These are phyloP conservation scores for Epirrhoe tristata DNA, from an alignment of 2,888 invertebrate genomes.

Conservation along the genomic window DNA sequence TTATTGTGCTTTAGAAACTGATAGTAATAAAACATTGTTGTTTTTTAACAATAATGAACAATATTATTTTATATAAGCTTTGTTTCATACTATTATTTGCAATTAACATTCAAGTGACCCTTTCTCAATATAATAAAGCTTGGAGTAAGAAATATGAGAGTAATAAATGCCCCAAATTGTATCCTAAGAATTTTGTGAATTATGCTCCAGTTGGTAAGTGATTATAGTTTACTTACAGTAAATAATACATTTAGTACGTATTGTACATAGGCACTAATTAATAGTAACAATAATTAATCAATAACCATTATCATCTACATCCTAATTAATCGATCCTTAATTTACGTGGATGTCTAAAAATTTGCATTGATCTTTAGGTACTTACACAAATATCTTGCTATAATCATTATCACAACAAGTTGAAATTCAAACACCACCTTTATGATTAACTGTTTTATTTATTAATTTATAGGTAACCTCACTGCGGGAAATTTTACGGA, in stretches of 20 bases:
- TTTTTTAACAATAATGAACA: slow-evolving; percentile 47
- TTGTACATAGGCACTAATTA: neutral
- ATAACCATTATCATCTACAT: neutral
- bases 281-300: neutral
- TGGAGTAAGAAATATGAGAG: slow-evolving; percentile 81
- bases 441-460: neutral
- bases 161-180: slow-evolving; percentile 83
- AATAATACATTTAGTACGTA: neutral
- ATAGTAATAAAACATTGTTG: slow-evolving; percentile 15
- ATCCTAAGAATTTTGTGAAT: slow-evolving; percentile 83
- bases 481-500: slow-evolving; percentile 87
- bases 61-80: slow-evolving; percentile 46
- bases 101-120: slow-evolving; percentile 59
- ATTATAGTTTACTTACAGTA: neutral
- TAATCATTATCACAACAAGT: too few relatives aligned
- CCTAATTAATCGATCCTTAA: neutral
- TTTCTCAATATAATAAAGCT: slow-evolving; percentile 73
- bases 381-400: too few relatives aligned
- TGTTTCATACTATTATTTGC: slow-evolving; percentile 58
- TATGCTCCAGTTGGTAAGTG: slow-evolving; percentile 84
- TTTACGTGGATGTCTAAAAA: too few relatives aligned
- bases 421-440: too few relatives aligned
- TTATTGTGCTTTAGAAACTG: slow-evolving; percentile 12
- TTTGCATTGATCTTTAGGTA: too few relatives aligned
- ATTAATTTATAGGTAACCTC: slow-evolving; percentile 70